Evolutionary conservation across 2,888 invertebrate species (phyloP), one percentile per base, ranked within the genome.

Genomic region (Endotricha flammealis): DNA sequence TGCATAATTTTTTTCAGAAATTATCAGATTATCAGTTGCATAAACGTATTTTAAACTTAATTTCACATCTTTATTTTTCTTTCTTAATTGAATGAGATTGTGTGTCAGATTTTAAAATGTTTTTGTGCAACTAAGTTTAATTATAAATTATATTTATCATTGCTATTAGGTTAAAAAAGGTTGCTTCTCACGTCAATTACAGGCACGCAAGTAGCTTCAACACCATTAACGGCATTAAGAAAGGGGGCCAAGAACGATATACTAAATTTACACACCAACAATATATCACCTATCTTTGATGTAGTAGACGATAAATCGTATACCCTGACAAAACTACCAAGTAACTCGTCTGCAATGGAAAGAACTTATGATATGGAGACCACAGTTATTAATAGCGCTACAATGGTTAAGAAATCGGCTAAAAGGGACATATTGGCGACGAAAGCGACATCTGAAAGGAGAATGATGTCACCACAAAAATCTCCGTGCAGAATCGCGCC

Each of bases 281-380:
- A n/a, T 0, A 77, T 87, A 57, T 87, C 87, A 0, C 87, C 87
- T 0, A 87, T 87, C 9, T 82, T 73, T 64, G 80, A 80, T 25
- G 62, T 66, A 55, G 32, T 68, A 0, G 68, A 72, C 33, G 80
- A 78, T 22, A 77, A 80, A 34, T 75, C 80, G 0, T 80, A 75
- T 42, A 73, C 74, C 0, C 31, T 76, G 0, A 54, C 67, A 0
- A 78, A 72, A 40, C 60, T 46, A 0, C 44, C 59, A 0, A 67
- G 53, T 13, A 54, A 53, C 4, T 36, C 55, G 0, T 29, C 57
- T 0, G 38, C 11, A 2, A 62, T 67, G 64, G 71, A 73, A 23
- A 47, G 57, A 22, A 73, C 71, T 0, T 68, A 62, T 32, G 70
- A 76, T 10, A 57, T 65, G 53, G 54, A 64, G 23, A 48, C 69